Percentiles rank a stretch among this genome's conserved stretches.
Evolutionary conservation across 2,113 vertebrate species (phyloP).

Genomic region (Axis porcinus): DNA sequence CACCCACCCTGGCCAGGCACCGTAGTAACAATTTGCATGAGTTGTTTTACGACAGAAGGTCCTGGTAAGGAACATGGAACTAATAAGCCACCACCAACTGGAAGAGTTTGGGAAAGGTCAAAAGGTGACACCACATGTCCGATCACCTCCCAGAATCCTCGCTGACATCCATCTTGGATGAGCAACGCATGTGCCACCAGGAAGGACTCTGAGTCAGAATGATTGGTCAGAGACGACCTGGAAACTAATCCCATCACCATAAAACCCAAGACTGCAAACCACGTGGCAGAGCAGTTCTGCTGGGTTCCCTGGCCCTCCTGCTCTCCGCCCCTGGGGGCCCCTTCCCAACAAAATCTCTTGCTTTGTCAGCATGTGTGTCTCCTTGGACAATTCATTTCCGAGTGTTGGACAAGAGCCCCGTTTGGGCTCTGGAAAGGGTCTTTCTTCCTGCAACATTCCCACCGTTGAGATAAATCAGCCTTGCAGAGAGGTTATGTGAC

Average conservation of each 20-base stretch:
- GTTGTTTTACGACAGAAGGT: background rate
- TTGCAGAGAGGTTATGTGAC: background rate
- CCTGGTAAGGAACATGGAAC: background rate
- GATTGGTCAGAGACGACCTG: background rate
- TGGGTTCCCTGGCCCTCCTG: background rate
- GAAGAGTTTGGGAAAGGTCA: background rate
- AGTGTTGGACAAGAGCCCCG: background rate
- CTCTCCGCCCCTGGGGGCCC: accelerated
- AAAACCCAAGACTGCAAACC: background rate
- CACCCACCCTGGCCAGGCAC: background rate
- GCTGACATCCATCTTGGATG: background rate
- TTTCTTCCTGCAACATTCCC: background rate
- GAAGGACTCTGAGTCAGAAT: background rate
- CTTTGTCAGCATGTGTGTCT: background rate
- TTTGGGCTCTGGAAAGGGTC: background rate
- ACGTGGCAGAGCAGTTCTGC: background rate
- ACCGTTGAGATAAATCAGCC: background rate
- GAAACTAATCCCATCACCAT: background rate
- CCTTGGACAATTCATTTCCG: background rate
- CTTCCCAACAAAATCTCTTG: background rate
- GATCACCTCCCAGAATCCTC: background rate
- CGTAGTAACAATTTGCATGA: background rate
- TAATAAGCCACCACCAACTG: background rate
- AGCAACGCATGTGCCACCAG: background rate
- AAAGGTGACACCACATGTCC: background rate